Evolutionary conservation across 2,797 vertebrate genomes (phyloP), one percentile per base, ranked within the genome.

Genomic region (Etheostoma perlongum): DNA sequence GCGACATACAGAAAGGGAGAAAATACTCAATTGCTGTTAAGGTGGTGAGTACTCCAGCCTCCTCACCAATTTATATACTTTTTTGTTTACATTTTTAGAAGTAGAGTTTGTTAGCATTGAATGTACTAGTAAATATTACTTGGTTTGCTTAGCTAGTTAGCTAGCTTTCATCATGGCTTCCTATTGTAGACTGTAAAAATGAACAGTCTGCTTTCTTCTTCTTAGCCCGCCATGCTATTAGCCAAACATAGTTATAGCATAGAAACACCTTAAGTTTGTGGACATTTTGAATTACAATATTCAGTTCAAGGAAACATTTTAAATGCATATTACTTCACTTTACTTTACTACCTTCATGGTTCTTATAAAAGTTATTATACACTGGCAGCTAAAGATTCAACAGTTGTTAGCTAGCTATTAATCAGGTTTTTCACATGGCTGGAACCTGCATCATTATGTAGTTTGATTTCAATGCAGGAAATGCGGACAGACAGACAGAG

Each of bases 381-480:
- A 54, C 21, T 1, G 18, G 9, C 27, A 40, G 10, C 25, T 62
- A 27, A 55, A 61, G 21, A 55, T n/a, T 72, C 2, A 63, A 5
- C 7, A 53, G 15, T n/a, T 51, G 6, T 54, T 36, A 16, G 21
- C 33, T 42, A 16, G 6, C 16, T 54, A 47, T 15, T 53, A 18
- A 49, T 15, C 18, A n/a, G 18, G 21, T n/a, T 72, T 19, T 55
- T 47, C n/a, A 52, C 46, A 52, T 21, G 13, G 36, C 46, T 73
- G 23, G n/a, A 52, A 14, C 53, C 53, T 58, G 18, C 40, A 25
- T 59, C 67, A 55, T 55, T 46, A 42, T 57, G 25, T 57, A 0
- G 15, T 51, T 66, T 62, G 21, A 61, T 57, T 62, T 54, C 15
- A 57, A 23, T 72, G 40, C 23, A 67, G 54, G 47, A 73, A 59